Evolutionary conservation across 2,888 invertebrate genomes (phyloP).

Genomic region (Rhingia rostrata): DNA sequence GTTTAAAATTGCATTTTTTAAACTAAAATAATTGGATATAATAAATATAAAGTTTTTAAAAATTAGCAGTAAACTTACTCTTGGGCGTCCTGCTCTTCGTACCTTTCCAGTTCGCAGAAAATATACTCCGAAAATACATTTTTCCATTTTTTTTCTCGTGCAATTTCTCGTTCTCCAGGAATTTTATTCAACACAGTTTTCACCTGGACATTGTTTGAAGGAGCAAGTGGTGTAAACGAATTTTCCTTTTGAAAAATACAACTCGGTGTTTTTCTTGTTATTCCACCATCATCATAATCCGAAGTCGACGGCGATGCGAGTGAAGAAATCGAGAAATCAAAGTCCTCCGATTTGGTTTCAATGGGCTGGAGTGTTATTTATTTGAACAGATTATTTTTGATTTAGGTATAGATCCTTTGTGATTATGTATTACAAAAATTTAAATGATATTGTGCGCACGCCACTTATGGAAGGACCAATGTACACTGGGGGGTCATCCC

Average conservation of each 20-base stretch:
- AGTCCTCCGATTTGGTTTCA: background rate
- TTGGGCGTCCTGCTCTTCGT: background rate
- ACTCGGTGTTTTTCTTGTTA: too few relatives aligned
- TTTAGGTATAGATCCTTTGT: too few relatives aligned
- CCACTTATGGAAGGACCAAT: too few relatives aligned
- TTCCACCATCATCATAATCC: background rate
- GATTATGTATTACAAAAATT: too few relatives aligned
- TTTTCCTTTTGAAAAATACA: too few relatives aligned
- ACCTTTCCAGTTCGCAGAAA: background rate
- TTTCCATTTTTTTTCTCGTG: background rate
- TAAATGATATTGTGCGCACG: too few relatives aligned
- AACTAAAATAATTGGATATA: background rate
- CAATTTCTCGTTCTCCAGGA: background rate
- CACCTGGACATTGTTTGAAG: background rate
- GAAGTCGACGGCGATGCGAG: background rate
- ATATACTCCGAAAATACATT: background rate
- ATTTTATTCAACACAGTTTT: background rate
- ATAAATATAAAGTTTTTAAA: background rate
- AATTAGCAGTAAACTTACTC: background rate
- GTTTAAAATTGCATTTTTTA: background rate
- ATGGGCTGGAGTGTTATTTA: background rate
- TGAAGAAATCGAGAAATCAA: background rate
- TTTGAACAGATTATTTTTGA: too few relatives aligned
- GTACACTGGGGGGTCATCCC: too few relatives aligned
- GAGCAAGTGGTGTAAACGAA: background rate